Percentiles rank a stretch among this genome's conserved stretches.
phyloP scores from a whole-genome alignment of 2,797 vertebrate species.

The Fringilla coelebs region DNA sequence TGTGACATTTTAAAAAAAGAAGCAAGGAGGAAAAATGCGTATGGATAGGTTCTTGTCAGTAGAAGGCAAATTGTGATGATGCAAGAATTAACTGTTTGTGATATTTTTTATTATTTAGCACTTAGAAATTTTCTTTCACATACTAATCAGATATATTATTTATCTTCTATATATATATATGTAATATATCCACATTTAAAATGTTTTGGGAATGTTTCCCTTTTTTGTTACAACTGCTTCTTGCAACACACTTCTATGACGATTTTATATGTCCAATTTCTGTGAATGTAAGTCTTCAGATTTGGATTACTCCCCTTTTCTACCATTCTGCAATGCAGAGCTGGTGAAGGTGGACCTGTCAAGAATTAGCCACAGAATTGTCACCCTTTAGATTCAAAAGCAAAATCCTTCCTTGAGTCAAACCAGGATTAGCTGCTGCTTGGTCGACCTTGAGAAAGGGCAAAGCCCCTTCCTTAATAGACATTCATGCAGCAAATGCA shows the following conservation, averaged over 20 bases:
- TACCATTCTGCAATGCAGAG: neutral
- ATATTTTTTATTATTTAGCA: neutral
- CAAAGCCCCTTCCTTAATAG: neutral
- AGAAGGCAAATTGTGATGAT: neutral
- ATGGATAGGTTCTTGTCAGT: neutral
- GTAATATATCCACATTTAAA: neutral
- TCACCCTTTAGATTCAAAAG: neutral
- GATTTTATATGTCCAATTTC: neutral
- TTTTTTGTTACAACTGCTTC: neutral
- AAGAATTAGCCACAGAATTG: neutral
- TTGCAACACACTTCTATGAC: neutral
- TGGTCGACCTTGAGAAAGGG: neutral
- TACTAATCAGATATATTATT: neutral
- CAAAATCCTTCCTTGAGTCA: neutral
- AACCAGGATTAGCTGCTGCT: neutral
- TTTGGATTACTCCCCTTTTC: neutral
- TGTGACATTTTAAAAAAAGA: neutral
- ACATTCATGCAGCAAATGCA: neutral
- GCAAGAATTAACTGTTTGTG: neutral
- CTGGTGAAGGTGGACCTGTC: neutral
- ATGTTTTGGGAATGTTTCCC: neutral
- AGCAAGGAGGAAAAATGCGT: rapidly evolving
- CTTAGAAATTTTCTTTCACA: neutral
- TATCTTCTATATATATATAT: neutral
- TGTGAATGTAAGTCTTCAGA: neutral